These are phyloP conservation scores for Solea senegalensis DNA, from an alignment of 2,113 vertebrate species.

Conservation along the genomic window DNA sequence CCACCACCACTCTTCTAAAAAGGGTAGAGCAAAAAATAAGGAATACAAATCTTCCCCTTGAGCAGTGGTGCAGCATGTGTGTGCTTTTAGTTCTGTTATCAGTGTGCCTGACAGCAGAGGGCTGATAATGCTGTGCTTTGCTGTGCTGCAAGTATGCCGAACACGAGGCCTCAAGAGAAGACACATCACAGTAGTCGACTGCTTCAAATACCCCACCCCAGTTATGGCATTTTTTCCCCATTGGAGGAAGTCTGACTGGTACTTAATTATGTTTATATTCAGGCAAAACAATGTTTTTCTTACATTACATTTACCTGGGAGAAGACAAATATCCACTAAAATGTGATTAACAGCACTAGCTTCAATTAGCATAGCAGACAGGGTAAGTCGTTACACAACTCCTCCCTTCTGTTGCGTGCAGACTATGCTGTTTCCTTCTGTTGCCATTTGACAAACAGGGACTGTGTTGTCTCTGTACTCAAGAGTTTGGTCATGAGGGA, in stretches of 20 bases:
- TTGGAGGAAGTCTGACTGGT: constrained; percentile 15
- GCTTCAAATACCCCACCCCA: not conserved
- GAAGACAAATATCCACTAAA: constrained; percentile 7
- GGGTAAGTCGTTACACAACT: constrained; percentile 24
- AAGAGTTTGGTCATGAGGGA: constrained; percentile 40
- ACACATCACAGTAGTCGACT: constrained; percentile 30
- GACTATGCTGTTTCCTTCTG: constrained; percentile 11
- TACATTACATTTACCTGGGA: not conserved
- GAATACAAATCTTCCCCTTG: not conserved
- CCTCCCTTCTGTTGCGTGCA: constrained; percentile 5
- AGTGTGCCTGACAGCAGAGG: constrained; percentile 23
- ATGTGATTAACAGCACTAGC: constrained; percentile 24
- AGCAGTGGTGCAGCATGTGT: not conserved
- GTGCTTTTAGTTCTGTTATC: constrained; percentile 13
- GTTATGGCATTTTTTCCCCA: constrained; percentile 2
- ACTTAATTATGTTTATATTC: constrained; percentile 21
- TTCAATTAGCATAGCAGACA: constrained; percentile 24
- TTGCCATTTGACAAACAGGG: constrained; percentile 32
- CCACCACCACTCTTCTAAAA: constrained; percentile 2
- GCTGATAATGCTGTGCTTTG: constrained; percentile 40
- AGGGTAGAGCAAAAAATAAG: not conserved
- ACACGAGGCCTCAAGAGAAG: constrained; percentile 17
- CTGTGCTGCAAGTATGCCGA: constrained; percentile 19
- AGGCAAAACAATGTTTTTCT: constrained; percentile 7
- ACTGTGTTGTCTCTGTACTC: constrained; percentile 27